Base-by-base conservation (phyloP, 2,797 vertebrate genomes). In the Eupleurogrammus muticus region DNA sequence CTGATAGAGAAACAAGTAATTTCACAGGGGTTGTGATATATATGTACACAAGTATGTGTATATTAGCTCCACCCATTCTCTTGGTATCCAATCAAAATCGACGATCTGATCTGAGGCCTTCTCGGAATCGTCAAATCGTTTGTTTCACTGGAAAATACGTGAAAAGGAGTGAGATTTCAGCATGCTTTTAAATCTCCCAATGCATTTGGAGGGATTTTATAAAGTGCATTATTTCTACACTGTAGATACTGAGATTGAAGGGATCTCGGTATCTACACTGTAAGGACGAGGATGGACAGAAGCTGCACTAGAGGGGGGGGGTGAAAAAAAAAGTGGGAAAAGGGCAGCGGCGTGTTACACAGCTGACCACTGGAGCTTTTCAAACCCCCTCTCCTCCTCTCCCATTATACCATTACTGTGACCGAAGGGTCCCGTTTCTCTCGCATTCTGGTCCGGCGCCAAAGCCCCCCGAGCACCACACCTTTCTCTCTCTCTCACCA, bases 301-400 rank as follows among this genome's bases (percentile, higher is more conserved):
- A 75, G 81, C 59, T 81, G 74, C 68, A 68, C 13, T 9, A 34
- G 64, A 42, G 72, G n/a, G n/a, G n/a, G n/a, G n/a, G n/a, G n/a
- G n/a, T n/a, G 70, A 66, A 58, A 78, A 73, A 76, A 70, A 80
- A 82, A 84, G 86, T 83, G 83, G 82, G 88, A 83, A 85, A 87
- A 85, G 82, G 81, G 89, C 90, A 90, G 81, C 40, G 82, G 83
- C 73, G 90, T 90, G 89, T 92, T 88, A 87, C 85, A 28, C 58
- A 52, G 89, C 70, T 83, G 85, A 85, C 84, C 88, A 74, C 58
- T 90, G 83, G 77, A 90, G 82, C 89, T 66, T 82, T 85, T 77
- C 79, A 82, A 69, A 58, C 66, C 48, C 66, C 48, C 75, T 55
- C 58, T 55, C 58, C 68, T 62, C 56, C 58, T 72, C 70, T 52